These are phyloP conservation scores for Drosophila sechellia DNA, from an alignment of 1,140 invertebrate species.

Conservation along the genomic window DNA sequence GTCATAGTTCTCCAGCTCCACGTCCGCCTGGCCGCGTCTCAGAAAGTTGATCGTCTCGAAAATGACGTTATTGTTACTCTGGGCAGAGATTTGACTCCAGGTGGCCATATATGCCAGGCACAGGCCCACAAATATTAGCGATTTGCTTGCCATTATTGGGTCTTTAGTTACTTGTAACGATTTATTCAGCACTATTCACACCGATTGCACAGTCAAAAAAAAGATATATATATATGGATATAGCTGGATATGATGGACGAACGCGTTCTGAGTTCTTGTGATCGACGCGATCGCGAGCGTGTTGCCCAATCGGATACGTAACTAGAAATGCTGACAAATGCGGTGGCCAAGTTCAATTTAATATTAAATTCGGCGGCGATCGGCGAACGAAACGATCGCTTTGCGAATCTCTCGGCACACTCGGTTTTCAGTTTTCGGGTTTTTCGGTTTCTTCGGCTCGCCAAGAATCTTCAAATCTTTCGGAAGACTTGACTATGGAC, in stretches of 20 bases:
- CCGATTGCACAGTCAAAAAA: constrained; percentile 35
- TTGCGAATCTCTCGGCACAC: constrained; percentile 2
- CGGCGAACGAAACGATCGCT: constrained; percentile 37
- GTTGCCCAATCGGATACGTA: constrained; percentile 75
- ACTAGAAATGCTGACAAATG: constrained; percentile 75
- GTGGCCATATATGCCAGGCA: constrained; percentile 6
- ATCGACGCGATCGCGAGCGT: constrained; percentile 50
- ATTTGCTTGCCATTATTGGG: constrained; percentile 27
- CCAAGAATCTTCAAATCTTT: constrained; percentile 66
- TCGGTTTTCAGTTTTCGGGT: not conserved
- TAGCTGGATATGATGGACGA: not conserved
- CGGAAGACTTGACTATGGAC: constrained; percentile 54
- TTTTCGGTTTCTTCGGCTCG: constrained; percentile 5
- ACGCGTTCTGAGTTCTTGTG: constrained; percentile 3
- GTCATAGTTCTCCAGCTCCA: constrained; percentile 81
- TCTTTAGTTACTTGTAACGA: not conserved
- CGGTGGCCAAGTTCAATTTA: constrained; percentile 79
- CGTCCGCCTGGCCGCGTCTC: constrained; percentile 56
- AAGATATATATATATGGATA: not conserved
- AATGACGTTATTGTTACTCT: constrained; percentile 68
- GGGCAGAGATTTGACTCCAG: constrained; percentile 8
- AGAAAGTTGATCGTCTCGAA: constrained; percentile 78
- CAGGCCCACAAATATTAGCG: constrained; percentile 11
- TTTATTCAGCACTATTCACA: constrained; percentile 10
- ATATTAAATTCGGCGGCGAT: constrained; percentile 74